Conservation (phyloP, 2,113 vertebrate species). For the Tautogolabrus adspersus region DNA sequence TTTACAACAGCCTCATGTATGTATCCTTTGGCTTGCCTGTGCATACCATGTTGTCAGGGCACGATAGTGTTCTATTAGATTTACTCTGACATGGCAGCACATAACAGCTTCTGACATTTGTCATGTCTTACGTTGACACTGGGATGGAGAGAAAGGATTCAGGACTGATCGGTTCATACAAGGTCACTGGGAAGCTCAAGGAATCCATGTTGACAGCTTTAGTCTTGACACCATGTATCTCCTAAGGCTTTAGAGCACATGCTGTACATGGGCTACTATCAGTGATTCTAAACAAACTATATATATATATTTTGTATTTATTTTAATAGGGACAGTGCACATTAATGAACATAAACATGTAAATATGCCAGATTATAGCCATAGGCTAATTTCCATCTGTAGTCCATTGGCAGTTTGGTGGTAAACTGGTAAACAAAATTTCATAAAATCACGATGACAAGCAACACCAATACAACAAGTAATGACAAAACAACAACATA, state of each 20-base stretch:
- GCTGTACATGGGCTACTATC: slow-evolving; percentile 9
- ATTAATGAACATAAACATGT: too few relatives aligned
- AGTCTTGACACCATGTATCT: slow-evolving; percentile 30
- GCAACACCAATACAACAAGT: too few relatives aligned
- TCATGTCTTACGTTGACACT: slow-evolving; percentile 46
- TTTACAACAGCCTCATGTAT: slow-evolving; percentile 22
- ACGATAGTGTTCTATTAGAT: slow-evolving; percentile 16
- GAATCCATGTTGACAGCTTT: slow-evolving; percentile 54
- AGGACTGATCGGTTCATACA: slow-evolving; percentile 38
- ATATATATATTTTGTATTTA: not conserved
- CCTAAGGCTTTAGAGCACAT: slow-evolving; percentile 25
- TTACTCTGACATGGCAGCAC: slow-evolving; percentile 3
- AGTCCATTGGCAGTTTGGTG: too few relatives aligned
- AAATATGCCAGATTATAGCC: too few relatives aligned
- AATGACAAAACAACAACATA: too few relatives aligned
- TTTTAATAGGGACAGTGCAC: too few relatives aligned
- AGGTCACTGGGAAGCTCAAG: slow-evolving; percentile 49
- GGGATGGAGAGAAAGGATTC: slow-evolving; percentile 42
- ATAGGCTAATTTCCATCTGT: too few relatives aligned
- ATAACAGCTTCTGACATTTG: slow-evolving; percentile 58
- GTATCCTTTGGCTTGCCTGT: slow-evolving; percentile 19
- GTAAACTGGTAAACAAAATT: too few relatives aligned
- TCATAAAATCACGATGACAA: too few relatives aligned
- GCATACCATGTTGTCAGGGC: slow-evolving; percentile 14
- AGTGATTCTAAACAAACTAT: not conserved